These are phyloP conservation scores for Calidris pygmaea DNA, from an alignment of 2,113 vertebrate species.

Conservation along the genomic window DNA sequence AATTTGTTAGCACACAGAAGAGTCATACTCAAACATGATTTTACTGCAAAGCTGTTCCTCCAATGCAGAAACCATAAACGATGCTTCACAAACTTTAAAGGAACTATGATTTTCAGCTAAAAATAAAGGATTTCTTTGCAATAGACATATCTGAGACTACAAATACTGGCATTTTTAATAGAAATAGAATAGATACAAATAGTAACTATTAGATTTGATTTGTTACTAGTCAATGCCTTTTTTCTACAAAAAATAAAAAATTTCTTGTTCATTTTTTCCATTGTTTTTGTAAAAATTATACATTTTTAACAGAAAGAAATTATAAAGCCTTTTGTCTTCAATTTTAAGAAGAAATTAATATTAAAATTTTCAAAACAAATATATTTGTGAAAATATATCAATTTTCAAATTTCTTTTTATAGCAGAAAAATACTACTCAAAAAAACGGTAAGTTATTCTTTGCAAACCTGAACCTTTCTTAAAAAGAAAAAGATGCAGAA, in stretches of 20 bases:
- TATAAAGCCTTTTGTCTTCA: not conserved
- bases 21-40: not conserved
- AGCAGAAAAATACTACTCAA: not conserved
- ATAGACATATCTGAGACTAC: not conserved
- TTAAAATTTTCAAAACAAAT: not conserved
- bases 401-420: not conserved
- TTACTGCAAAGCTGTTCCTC: not conserved
- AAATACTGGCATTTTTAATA: not conserved
- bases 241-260: not conserved
- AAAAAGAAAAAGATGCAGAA: not conserved
- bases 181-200: not conserved
- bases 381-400: not conserved
- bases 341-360: not conserved
- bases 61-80: not conserved
- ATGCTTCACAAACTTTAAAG: not conserved
- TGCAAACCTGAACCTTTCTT: not conserved
- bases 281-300: not conserved
- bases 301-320: not conserved
- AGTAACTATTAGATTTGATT: not conserved
- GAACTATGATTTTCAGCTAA: not conserved
- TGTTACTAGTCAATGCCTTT: not conserved
- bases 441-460: not conserved
- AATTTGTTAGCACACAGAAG: not conserved
- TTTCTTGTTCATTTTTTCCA: not conserved
- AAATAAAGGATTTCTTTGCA: not conserved